Conservation (phyloP, 1,140 invertebrate genomes). For the Neelides sp. region DNA sequence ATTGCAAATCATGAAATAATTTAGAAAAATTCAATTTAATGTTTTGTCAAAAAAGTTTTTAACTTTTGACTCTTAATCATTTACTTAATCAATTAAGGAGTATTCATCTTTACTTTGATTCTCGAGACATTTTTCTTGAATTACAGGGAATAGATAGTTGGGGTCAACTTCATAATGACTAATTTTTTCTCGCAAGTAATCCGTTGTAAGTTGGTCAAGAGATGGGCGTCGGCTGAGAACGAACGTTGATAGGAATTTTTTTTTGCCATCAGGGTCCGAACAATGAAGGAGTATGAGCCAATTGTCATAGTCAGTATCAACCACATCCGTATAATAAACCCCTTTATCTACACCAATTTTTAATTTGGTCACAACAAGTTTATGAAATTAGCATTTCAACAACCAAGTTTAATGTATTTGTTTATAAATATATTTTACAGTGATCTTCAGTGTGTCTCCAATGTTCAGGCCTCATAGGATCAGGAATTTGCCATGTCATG, state of each 20-base stretch:
- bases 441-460: conserved; percentile 71
- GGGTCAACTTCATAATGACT: conserved; percentile 61
- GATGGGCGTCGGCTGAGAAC: conserved; percentile 53
- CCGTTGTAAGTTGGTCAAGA: conserved; percentile 47
- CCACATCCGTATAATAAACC: conserved; percentile 72
- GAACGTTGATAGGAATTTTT: conserved; percentile 68
- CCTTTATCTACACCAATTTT: conserved; percentile 54
- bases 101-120: too few species aligned
- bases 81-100: too few species aligned
- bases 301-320: conserved; percentile 66
- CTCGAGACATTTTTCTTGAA: conserved; percentile 42
- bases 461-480: conserved; percentile 55
- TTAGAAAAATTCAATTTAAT: too few species aligned
- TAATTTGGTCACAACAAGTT: conserved; percentile 13
- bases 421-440: too few species aligned
- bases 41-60: too few species aligned
- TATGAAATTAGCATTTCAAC: not conserved
- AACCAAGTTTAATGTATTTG: not conserved
- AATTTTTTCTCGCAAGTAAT: conserved; percentile 48
- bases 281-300: conserved; percentile 73
- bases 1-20: too few species aligned
- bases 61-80: too few species aligned
- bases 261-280: conserved; percentile 60
- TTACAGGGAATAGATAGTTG: conserved; percentile 66
- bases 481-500: conserved; percentile 69